Conservation (phyloP, 2,888 invertebrate species). For the Cepaea hortensis region DNA sequence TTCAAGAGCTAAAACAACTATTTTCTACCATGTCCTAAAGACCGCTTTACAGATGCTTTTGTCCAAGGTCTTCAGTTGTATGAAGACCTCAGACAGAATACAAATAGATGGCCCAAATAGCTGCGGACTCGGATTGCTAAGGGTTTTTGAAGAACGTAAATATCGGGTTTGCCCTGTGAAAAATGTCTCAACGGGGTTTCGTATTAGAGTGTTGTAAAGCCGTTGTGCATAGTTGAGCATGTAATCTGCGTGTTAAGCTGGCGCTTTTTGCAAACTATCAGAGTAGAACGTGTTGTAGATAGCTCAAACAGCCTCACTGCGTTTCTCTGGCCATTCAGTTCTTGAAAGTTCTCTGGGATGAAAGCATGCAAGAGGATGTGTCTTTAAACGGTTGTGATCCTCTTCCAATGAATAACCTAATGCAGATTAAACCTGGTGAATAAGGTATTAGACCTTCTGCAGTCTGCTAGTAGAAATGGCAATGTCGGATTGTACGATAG, state of each 20-base stretch:
- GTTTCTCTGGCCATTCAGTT: too few relatives aligned
- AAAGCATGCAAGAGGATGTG: too few relatives aligned
- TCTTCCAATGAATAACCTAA: too few relatives aligned
- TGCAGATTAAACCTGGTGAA: too few relatives aligned
- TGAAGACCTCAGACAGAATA: not conserved
- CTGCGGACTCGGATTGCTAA: not conserved
- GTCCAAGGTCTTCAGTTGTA: not conserved
- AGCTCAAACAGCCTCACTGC: too few relatives aligned
- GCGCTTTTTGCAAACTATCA: slow-evolving; percentile 26
- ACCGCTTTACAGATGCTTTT: not conserved
- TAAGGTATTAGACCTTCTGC: too few relatives aligned
- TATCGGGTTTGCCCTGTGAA: slow-evolving; percentile 11
- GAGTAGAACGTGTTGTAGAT: not conserved
- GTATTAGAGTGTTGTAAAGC: slow-evolving; percentile 7
- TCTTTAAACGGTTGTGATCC: too few relatives aligned
- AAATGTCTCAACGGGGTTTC: slow-evolving; percentile 1
- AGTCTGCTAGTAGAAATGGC: too few relatives aligned
- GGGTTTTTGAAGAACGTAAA: slow-evolving; percentile 13
- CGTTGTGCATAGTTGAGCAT: slow-evolving; percentile 11
- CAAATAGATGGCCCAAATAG: not conserved
- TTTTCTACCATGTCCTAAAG: not conserved
- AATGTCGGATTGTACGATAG: too few relatives aligned
- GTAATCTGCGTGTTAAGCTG: slow-evolving; percentile 1
- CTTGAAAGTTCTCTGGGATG: too few relatives aligned
- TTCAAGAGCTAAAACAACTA: not conserved